These are phyloP conservation scores for Bombus superbus DNA, from an alignment of 1,140 invertebrate genomes.

Conservation along the genomic window DNA sequence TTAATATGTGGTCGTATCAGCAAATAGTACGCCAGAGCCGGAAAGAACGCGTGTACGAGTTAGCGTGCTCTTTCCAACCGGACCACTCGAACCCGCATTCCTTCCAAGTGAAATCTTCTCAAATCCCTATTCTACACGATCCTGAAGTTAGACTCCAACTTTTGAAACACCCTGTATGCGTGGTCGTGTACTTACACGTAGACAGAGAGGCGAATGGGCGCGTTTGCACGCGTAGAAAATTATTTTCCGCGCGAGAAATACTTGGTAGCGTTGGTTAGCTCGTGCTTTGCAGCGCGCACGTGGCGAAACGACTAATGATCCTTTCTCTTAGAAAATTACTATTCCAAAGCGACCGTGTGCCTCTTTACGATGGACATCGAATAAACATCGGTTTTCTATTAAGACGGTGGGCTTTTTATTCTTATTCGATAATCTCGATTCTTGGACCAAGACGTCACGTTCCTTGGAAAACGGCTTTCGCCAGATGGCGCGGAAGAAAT, in stretches of 20 bases:
- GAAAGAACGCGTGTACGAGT: too few species aligned
- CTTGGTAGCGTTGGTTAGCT: conserved; percentile 22
- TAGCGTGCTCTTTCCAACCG: too few species aligned
- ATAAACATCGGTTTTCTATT: conserved; percentile 2
- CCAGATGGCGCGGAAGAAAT: conserved; percentile 2
- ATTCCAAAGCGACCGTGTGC: neutral
- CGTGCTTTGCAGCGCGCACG: neutral
- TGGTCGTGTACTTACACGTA: neutral
- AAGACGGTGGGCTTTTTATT: neutral
- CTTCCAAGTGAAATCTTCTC: too few species aligned
- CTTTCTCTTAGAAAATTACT: conserved; percentile 24
- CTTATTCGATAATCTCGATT: conserved; percentile 18
- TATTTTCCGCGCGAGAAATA: conserved; percentile 12
- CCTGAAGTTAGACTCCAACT: too few species aligned
- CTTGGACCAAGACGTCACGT: neutral
- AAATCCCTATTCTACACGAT: too few species aligned
- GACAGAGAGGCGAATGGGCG: neutral
- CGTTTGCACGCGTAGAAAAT: conserved; percentile 29
- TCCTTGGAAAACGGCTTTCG: too few species aligned
- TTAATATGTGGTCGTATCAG: too few species aligned
- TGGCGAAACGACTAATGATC: conserved; percentile 45
- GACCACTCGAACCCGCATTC: too few species aligned
- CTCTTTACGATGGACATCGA: neutral
- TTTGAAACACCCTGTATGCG: too few species aligned
- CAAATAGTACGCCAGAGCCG: too few species aligned